phyloP scores from a whole-genome alignment of 1,140 invertebrate genomes.

The Octopus sinensis region DNA sequence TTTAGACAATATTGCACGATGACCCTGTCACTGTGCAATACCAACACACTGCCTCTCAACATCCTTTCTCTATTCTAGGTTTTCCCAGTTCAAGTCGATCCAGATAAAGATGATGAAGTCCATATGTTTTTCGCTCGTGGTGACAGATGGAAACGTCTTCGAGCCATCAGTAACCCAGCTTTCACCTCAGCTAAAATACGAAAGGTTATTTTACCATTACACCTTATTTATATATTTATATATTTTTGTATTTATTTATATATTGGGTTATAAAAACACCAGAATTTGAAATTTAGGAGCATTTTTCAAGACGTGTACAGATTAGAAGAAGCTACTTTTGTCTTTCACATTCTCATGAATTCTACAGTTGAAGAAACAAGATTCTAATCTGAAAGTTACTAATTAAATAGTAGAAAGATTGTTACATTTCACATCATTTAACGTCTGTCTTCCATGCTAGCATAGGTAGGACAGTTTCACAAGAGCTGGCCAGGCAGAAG shows the following conservation, averaged over 20 bases:
- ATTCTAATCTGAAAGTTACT: too few species aligned
- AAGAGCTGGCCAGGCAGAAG: too few species aligned
- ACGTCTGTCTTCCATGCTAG: too few species aligned
- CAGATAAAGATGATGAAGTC: slow-evolving; percentile 48
- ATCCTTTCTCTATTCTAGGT: slow-evolving; percentile 32
- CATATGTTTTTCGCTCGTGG: slow-evolving; percentile 52
- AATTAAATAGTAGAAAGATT: too few species aligned
- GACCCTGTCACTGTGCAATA: slow-evolving; percentile 3
- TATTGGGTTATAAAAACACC: too few species aligned
- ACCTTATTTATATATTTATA: background rate
- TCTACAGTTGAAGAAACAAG: too few species aligned
- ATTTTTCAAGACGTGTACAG: too few species aligned
- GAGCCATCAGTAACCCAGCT: slow-evolving; percentile 63
- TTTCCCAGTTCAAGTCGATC: slow-evolving; percentile 52
- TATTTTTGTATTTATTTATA: background rate
- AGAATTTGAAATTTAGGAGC: too few species aligned
- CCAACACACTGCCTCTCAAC: background rate
- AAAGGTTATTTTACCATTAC: slow-evolving; percentile 50
- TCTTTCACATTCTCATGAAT: too few species aligned
- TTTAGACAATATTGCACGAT: background rate
- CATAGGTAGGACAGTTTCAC: too few species aligned
- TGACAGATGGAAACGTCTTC: slow-evolving; percentile 61
- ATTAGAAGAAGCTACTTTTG: too few species aligned
- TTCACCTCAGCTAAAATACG: slow-evolving; percentile 65
- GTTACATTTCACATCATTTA: too few species aligned